Conservation (phyloP, 2,888 invertebrate genomes). For the Acrobasis suavella region DNA sequence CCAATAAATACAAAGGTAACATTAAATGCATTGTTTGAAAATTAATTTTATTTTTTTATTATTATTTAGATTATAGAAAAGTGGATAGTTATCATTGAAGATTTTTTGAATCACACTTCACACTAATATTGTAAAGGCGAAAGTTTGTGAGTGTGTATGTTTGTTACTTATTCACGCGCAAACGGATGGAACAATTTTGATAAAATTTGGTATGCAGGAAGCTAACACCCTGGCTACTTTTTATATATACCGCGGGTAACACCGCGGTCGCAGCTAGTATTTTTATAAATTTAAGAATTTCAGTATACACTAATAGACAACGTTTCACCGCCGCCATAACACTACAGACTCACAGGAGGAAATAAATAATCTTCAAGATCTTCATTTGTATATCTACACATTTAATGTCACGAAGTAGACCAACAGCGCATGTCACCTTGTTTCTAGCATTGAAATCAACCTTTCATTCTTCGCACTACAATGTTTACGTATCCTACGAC, state of each 20-base stretch:
- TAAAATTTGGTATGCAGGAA: too few relatives aligned
- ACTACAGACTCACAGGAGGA: slow-evolving; percentile 3
- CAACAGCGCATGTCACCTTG: slow-evolving; percentile 38
- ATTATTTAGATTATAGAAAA: too few relatives aligned
- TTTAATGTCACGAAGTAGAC: slow-evolving; percentile 31
- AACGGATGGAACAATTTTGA: too few relatives aligned
- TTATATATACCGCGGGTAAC: too few relatives aligned
- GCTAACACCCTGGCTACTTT: too few relatives aligned
- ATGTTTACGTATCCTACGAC: slow-evolving; percentile 35
- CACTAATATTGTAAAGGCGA: too few relatives aligned
- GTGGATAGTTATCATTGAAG: background rate
- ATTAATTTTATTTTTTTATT: too few relatives aligned
- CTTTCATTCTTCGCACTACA: slow-evolving; percentile 49
- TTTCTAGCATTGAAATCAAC: slow-evolving; percentile 45
- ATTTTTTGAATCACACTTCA: too few relatives aligned
- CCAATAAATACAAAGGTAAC: background rate
- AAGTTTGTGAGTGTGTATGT: too few relatives aligned
- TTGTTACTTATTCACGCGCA: too few relatives aligned
- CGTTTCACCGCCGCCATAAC: background rate
- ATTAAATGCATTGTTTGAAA: background rate
- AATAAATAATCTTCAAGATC: slow-evolving; percentile 16
- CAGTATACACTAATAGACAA: background rate
- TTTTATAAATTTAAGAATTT: too few relatives aligned
- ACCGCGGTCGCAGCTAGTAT: too few relatives aligned
- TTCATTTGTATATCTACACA: slow-evolving; percentile 27